Percentiles rank a stretch among this genome's conserved stretches.
phyloP scores from a whole-genome alignment of 2,113 vertebrate species.

The Vulpes lagopus region DNA sequence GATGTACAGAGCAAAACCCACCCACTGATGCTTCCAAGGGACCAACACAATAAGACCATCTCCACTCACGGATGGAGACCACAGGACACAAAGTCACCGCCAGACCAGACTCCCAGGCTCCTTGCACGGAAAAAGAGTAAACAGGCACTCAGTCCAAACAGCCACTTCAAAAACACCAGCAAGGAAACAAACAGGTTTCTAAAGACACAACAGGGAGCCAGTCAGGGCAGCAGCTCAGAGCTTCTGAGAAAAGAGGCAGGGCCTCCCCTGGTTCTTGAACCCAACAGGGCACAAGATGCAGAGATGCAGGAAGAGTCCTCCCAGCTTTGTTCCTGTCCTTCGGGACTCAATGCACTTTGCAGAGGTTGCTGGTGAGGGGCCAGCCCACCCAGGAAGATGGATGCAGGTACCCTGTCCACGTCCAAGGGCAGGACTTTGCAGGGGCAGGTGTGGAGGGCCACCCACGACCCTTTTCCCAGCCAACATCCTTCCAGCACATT shows the following conservation, averaged over 20 bases:
- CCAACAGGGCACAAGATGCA: neutral
- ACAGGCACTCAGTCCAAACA: neutral
- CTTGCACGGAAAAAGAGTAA: neutral
- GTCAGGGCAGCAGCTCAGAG: neutral
- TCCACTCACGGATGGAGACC: fast-evolving
- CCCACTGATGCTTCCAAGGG: fast-evolving
- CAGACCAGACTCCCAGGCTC: neutral
- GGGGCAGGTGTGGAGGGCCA: neutral
- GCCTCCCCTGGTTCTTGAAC: neutral
- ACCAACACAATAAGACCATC: fast-evolving
- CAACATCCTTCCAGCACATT: fast-evolving
- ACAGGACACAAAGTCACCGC: neutral
- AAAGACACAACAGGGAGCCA: fast-evolving
- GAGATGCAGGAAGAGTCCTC: neutral
- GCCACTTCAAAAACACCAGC: neutral
- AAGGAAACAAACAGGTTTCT: neutral
- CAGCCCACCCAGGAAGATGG: neutral
- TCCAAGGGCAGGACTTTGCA: neutral
- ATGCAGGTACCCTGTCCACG: fast-evolving
- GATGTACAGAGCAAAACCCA: fast-evolving
- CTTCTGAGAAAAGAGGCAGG: neutral
- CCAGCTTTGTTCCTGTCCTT: neutral
- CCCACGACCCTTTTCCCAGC: neutral
- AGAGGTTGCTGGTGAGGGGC: neutral
- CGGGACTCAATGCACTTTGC: neutral